Conservation (phyloP, 1,140 invertebrate genomes). For the Dinoponera quadriceps region DNA sequence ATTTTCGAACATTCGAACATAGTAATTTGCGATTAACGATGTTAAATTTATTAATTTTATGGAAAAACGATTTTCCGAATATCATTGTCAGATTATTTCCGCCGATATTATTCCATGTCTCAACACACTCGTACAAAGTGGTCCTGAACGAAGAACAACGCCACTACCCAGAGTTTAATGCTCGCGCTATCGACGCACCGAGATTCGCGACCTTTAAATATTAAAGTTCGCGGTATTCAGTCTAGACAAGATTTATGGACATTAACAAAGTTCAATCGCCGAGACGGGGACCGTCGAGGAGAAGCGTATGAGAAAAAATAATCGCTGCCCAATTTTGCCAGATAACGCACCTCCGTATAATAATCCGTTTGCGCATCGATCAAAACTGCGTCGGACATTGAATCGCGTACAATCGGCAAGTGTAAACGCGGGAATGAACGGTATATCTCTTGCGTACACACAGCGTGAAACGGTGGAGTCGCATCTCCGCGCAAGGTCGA, state of each 20-base stretch:
- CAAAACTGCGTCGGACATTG: not conserved
- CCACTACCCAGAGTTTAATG: slow-evolving; percentile 36
- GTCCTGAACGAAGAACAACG: slow-evolving; percentile 37
- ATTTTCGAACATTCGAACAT: no score
- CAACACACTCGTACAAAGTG: not conserved
- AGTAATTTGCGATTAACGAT: no score
- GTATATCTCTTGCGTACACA: slow-evolving; percentile 34
- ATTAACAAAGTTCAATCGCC: slow-evolving; percentile 78
- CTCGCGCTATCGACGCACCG: slow-evolving; percentile 65
- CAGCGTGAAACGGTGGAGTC: slow-evolving; percentile 35
- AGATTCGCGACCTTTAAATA: slow-evolving; percentile 83
- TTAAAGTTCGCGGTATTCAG: slow-evolving; percentile 84
- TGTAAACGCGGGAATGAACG: not conserved
- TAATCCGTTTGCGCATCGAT: not conserved
- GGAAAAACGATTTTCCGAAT: slow-evolving; percentile 38
- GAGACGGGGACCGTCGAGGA: not conserved
- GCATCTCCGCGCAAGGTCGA: slow-evolving; percentile 45
- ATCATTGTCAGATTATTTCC: not conserved
- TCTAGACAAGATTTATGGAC: slow-evolving; percentile 77
- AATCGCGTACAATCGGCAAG: not conserved
- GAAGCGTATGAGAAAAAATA: no score
- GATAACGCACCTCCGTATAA: not conserved
- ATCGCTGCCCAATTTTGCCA: not conserved
- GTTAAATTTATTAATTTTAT: not conserved
- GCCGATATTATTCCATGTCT: not conserved